Conservation (phyloP, 92 coral and sea anemone species). For the Anthopleura xanthogrammica region DNA sequence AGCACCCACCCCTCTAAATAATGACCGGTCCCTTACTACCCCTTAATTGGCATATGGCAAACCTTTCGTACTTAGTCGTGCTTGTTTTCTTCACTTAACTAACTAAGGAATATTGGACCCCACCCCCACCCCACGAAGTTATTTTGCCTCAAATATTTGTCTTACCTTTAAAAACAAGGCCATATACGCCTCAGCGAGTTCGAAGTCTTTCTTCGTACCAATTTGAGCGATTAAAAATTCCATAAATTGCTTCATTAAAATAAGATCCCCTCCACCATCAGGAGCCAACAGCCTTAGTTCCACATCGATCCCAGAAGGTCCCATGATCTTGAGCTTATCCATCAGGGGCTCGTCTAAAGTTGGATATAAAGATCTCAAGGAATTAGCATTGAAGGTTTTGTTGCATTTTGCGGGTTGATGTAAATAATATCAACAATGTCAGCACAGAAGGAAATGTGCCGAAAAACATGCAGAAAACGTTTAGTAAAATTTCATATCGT, state of each 20-base stretch:
- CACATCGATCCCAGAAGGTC: slow-evolving; percentile 91
- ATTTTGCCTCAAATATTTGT: neutral
- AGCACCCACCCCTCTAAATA: too few relatives aligned
- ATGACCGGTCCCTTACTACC: too few relatives aligned
- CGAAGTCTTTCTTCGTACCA: slow-evolving; percentile 76
- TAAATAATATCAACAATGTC: too few relatives aligned
- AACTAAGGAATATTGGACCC: neutral
- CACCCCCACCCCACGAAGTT: neutral
- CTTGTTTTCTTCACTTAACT: too few relatives aligned
- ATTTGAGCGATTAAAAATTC: slow-evolving; percentile 75
- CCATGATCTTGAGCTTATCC: slow-evolving; percentile 67
- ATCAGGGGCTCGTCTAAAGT: slow-evolving; percentile 69
- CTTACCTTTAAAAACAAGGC: slow-evolving; percentile 88
- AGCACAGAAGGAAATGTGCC: too few relatives aligned
- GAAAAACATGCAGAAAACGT: too few relatives aligned
- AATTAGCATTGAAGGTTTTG: too few relatives aligned
- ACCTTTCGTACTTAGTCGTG: too few relatives aligned
- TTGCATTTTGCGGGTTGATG: too few relatives aligned
- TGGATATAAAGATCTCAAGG: neutral
- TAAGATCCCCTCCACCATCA: slow-evolving; percentile 82
- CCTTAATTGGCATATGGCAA: too few relatives aligned
- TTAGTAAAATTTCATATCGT: too few relatives aligned
- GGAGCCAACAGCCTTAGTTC: slow-evolving; percentile 87
- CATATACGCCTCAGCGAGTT: slow-evolving; percentile 83
- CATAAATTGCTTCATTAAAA: slow-evolving; percentile 77